A percentile compares a stretch with the other conserved stretches of the same genome.
phyloP scores from a whole-genome alignment of 1,140 invertebrate genomes.

The Thalassaphorura encarpata region DNA sequence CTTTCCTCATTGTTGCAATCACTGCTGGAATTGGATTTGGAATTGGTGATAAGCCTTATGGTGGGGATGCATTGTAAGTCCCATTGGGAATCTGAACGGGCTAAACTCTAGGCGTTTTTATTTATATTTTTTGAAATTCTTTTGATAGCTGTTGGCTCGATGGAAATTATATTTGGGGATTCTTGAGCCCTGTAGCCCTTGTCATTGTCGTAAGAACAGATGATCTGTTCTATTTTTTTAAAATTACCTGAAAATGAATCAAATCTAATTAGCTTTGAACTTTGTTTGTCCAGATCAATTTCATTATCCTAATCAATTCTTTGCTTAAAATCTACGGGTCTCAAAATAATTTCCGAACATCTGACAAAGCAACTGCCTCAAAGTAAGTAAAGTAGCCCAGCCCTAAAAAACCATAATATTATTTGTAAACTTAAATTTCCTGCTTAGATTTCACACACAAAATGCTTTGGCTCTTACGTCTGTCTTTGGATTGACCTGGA shows the following conservation, averaged over 20 bases:
- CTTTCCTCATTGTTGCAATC: slow-evolving; percentile 37
- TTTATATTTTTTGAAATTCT: not conserved
- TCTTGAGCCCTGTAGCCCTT: slow-evolving; percentile 20
- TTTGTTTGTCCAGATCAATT: slow-evolving; percentile 15
- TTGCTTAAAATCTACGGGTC: slow-evolving; percentile 25
- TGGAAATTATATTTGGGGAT: slow-evolving; percentile 19
- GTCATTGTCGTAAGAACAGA: slow-evolving; percentile 21
- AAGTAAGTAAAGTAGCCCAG: slow-evolving; percentile 5
- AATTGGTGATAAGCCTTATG: slow-evolving; percentile 7
- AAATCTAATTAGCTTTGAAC: too few species aligned
- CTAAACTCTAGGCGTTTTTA: too few species aligned
- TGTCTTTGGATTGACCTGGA: slow-evolving; percentile 24
- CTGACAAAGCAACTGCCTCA: slow-evolving; percentile 6
- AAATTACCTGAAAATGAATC: too few species aligned
- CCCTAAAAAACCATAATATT: too few species aligned
- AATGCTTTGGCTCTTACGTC: slow-evolving; percentile 26
- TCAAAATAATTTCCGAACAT: slow-evolving; percentile 1
- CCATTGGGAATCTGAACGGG: not conserved
- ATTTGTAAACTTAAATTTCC: too few species aligned
- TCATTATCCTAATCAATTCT: slow-evolving; percentile 24
- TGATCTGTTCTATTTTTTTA: too few species aligned
- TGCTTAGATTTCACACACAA: slow-evolving; percentile 20
- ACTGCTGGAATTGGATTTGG: slow-evolving; percentile 27
- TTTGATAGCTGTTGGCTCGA: slow-evolving; percentile 20
- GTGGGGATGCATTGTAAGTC: slow-evolving; percentile 26